A percentile compares a stretch with the other conserved stretches of the same genome.
Evolutionary conservation across 2,797 vertebrate species (phyloP).

Genomic region (Setipinna tenuifilis): DNA sequence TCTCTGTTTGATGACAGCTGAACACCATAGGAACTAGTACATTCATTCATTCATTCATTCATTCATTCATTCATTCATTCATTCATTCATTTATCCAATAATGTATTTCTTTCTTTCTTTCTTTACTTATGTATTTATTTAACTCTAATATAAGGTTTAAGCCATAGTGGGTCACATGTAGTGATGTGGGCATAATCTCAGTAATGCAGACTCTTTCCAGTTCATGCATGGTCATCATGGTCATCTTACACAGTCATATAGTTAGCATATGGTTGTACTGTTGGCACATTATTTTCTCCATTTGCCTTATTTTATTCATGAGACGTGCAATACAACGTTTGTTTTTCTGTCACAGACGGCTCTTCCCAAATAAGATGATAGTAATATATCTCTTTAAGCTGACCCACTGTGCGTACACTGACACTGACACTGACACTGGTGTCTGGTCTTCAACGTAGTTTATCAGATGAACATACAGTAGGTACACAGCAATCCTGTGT

Average conservation of each 20-base stretch:
- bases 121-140: too few relatives aligned
- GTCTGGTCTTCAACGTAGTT: neutral
- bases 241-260: neutral
- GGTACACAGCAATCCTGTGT: neutral
- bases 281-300: conserved; percentile 12
- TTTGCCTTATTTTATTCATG: conserved; percentile 58
- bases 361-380: conserved; percentile 15
- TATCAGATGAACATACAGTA: neutral
- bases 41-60: neutral
- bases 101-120: too few relatives aligned
- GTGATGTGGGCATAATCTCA: neutral
- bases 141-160: neutral
- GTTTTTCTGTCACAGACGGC: conserved; percentile 41
- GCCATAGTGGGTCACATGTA: neutral
- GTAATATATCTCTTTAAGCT: conserved; percentile 13
- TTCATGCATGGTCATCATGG: neutral
- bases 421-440: neutral
- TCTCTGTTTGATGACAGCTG: neutral
- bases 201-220: neutral
- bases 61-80: too few relatives aligned
- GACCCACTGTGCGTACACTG: conserved; percentile 9
- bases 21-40: neutral
- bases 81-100: too few relatives aligned
- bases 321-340: conserved; percentile 68
- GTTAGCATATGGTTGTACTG: neutral